Evolutionary conservation across 2,888 invertebrate genomes (phyloP).

Genomic region (Rapana venosa): DNA sequence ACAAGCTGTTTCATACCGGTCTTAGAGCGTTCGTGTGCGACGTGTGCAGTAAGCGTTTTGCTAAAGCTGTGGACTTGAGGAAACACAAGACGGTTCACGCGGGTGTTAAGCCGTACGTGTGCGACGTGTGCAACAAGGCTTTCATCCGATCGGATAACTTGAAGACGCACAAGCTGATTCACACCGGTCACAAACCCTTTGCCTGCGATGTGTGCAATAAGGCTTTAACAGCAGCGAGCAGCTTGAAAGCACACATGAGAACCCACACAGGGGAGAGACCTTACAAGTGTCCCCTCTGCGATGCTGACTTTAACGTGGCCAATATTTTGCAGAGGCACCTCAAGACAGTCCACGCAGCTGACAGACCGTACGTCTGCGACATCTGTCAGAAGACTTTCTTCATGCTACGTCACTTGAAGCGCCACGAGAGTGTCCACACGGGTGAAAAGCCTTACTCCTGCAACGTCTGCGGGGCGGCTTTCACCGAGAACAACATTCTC

Average conservation of each 20-base stretch:
- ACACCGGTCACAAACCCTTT: neutral
- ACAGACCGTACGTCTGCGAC: neutral
- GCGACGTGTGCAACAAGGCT: neutral
- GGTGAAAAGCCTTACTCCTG: neutral
- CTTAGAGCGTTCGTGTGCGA: neutral
- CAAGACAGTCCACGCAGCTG: neutral
- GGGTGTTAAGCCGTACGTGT: neutral
- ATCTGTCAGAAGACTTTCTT: neutral
- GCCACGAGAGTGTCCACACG: neutral
- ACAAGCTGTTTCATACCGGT: neutral
- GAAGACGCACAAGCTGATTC: neutral
- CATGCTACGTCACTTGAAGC: neutral
- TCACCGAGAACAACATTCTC: neutral
- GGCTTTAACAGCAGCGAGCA: neutral
- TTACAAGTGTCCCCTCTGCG: neutral
- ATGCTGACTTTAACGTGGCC: neutral
- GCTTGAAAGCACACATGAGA: neutral
- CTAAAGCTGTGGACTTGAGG: neutral
- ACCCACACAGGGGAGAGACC: conserved; percentile 7
- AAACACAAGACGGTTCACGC: neutral
- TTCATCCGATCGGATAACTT: neutral
- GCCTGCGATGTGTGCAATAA: neutral
- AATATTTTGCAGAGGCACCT: neutral
- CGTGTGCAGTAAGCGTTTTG: neutral
- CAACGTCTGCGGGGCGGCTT: neutral